Base-by-base conservation (phyloP, 30 jellyfish, hydroid and myxozoan species). In the Turritopsis dohrnii region DNA sequence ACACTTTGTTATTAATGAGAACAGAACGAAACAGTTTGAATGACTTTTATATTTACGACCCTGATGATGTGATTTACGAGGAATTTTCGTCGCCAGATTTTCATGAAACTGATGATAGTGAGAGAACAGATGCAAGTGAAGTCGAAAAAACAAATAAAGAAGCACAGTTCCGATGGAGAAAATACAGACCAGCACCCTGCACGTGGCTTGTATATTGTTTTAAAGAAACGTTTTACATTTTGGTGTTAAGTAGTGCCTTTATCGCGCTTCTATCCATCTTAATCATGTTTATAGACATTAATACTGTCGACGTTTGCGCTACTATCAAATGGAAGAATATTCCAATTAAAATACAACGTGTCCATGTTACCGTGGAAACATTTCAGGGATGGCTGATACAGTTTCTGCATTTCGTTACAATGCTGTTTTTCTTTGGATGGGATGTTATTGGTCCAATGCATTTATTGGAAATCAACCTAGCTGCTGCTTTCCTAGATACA, bases 401-500 rank as follows among this genome's bases (percentile, higher is more conserved):
- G 41, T 74, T 74, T 41, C 23, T 16, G 18, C 83, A 74, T 23
- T 16, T 74, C 23, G 16, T 26, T 23, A 29, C n/a, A 16, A 23
- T 74, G 83, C 16, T 74, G 13, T 29, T 74, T 29, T 28, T 74
- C 27, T 74, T 74, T 29, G 83, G 83, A 23, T 74, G 53, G 65
- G 65, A 74, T 7, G n/a, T 74, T 72, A 74, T 74, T 8, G 83
- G 65, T 0, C 83, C 53, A 8, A 28, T 74, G 4, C 83, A 74
- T 74, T 74, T 74, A 29, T 21, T 74, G 13, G 26, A 74, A 1
- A n/a, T 26, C 54, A 74, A 74, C 83, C 8, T 74, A 8, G 60
- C 27, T 13, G 83, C 83, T n/a, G 83, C 83, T 13, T 74, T 74
- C 83, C 24, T 74, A 13, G 83, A 74, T 74, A 16, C 83, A 23